Evolutionary conservation across 1,140 invertebrate species (phyloP).

Genomic region (Drosophila bocqueti): DNA sequence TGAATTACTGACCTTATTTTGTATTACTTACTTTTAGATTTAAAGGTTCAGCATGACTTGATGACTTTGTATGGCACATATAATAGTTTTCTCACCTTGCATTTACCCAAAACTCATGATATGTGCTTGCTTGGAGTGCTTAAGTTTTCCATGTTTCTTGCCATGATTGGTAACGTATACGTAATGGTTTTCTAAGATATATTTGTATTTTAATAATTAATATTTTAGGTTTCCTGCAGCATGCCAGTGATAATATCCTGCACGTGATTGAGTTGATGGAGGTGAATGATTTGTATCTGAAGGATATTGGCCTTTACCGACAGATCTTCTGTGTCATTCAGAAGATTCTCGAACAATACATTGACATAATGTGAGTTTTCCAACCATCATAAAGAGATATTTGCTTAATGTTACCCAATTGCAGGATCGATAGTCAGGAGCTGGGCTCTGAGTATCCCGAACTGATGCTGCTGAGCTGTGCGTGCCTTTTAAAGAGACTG

Average conservation of each 20-base stretch:
- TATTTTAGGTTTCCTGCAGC: constrained; percentile 48
- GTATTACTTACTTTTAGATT: constrained; percentile 8
- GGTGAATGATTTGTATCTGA: neutral
- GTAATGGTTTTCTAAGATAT: neutral
- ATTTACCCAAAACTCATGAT: constrained; percentile 38
- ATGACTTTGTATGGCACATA: constrained; percentile 51
- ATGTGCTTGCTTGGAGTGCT: constrained; percentile 32
- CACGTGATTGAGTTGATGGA: constrained; percentile 11
- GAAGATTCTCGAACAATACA: constrained; percentile 42
- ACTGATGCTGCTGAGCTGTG: constrained; percentile 22
- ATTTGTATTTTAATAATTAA: neutral
- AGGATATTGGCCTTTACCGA: constrained; percentile 10
- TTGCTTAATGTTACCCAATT: neutral
- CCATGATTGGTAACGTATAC: constrained; percentile 33
- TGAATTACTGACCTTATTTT: neutral
- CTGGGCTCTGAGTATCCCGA: constrained; percentile 17
- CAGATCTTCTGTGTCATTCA: constrained; percentile 22
- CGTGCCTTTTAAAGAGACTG: constrained; percentile 29
- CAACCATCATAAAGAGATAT: no score
- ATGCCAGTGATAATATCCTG: constrained; percentile 41
- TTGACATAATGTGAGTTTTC: constrained; percentile 40
- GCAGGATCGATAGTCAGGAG: constrained; percentile 3
- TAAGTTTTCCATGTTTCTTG: constrained; percentile 50
- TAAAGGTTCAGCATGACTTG: constrained; percentile 17
- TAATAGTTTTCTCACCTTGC: constrained; percentile 39